Conservation (phyloP, 2,797 vertebrate genomes). For the Hozukius guyotensis region DNA sequence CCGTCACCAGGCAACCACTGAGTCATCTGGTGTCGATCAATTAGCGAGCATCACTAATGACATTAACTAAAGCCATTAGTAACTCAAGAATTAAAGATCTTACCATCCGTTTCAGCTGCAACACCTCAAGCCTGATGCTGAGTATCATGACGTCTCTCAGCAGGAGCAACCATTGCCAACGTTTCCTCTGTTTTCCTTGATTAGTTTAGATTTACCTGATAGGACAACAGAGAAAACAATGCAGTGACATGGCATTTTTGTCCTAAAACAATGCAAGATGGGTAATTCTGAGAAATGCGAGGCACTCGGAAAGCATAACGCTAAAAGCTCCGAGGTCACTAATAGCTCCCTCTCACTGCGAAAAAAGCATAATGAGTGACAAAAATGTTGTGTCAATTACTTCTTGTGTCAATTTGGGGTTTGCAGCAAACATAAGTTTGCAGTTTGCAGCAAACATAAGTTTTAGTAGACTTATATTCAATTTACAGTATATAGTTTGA, state of each 20-base stretch:
- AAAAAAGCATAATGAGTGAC: background rate
- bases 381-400: background rate
- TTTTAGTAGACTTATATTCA: background rate
- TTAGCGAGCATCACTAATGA: conserved; percentile 1
- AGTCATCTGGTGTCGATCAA: conserved; percentile 12
- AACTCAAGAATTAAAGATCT: background rate
- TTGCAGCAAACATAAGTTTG: background rate
- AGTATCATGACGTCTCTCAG: background rate
- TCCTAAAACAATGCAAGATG: background rate
- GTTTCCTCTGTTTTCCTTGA: background rate
- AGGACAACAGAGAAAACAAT: background rate
- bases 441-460: background rate
- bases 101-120: background rate
- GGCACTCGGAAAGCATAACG: background rate
- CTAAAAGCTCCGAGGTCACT: no score
- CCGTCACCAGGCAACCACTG: conserved; percentile 27
- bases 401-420: no score
- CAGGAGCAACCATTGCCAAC: background rate
- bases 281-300: background rate
- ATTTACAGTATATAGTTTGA: background rate
- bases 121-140: background rate
- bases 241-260: background rate
- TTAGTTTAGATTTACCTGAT: background rate
- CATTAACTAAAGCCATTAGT: background rate
- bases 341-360: background rate